A percentile compares a stretch with the other conserved stretches of the same genome.
phyloP scores from a whole-genome alignment of 2,797 vertebrate genomes.

The Tokudaia tokunoshimensis region DNA sequence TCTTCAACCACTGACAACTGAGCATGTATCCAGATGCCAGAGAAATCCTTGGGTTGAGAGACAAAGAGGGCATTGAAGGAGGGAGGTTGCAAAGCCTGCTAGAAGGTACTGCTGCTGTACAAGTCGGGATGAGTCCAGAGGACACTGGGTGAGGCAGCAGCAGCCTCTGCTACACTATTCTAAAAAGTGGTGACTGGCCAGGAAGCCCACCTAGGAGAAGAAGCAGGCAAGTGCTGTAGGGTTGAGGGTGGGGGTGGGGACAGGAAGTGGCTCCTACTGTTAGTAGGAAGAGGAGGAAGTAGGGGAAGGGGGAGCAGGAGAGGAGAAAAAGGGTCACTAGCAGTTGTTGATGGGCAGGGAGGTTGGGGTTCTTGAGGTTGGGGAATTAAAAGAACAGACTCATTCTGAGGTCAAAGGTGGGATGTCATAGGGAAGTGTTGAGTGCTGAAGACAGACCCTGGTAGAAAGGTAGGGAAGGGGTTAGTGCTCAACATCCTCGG shows the following conservation, averaged over 20 bases:
- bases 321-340: neutral
- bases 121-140: no score
- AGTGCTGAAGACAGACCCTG: neutral
- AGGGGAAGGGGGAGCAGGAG: neutral
- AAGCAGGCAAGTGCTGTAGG: neutral
- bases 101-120: rapidly evolving
- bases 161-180: neutral
- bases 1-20: neutral
- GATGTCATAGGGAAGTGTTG: no score
- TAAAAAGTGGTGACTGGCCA: neutral
- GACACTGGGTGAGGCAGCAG: neutral
- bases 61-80: neutral
- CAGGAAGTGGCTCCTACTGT: neutral
- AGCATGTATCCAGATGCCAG: neutral
- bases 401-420: neutral
- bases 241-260: neutral
- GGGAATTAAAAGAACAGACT: neutral
- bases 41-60: neutral
- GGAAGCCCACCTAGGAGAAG: neutral
- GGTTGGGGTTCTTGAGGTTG: no score
- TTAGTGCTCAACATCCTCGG: neutral
- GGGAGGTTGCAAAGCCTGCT: neutral
- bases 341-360: neutral
- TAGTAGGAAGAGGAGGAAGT: neutral
- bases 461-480: neutral